Evolutionary conservation across 1,140 invertebrate genomes (phyloP).

Genomic region (Lethrus apterus): DNA sequence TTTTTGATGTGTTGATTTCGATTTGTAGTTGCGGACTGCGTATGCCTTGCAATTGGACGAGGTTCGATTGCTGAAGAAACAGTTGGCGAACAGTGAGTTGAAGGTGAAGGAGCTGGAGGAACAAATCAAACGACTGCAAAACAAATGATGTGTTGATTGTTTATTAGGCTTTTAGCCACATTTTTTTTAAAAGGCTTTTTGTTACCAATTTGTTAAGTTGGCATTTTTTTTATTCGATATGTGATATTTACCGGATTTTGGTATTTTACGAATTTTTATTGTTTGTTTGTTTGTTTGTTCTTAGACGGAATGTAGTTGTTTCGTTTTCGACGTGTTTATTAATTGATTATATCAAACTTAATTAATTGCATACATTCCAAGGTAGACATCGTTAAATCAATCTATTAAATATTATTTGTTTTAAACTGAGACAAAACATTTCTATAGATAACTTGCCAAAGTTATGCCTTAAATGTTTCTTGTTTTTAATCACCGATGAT

Average conservation of each 20-base stretch:
- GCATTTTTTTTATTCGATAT: constrained; percentile 9
- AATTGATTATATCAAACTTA: too few species aligned
- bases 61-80: constrained; percentile 62
- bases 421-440: neutral
- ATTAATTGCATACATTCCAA: too few species aligned
- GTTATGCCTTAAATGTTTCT: too few species aligned
- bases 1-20: constrained; percentile 13
- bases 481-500: too few species aligned
- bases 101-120: constrained; percentile 71
- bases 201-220: constrained; percentile 3
- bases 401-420: too few species aligned
- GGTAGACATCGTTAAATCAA: too few species aligned
- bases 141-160: neutral
- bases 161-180: constrained; percentile 4
- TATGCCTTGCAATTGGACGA: constrained; percentile 73
- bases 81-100: constrained; percentile 66
- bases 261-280: neutral
- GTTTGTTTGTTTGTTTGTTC: neutral
- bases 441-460: too few species aligned
- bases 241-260: constrained; percentile 9
- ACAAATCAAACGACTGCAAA: constrained; percentile 50
- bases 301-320: too few species aligned
- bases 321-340: too few species aligned
- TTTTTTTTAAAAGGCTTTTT: constrained; percentile 8
- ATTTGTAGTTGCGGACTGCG: constrained; percentile 59